A percentile compares a stretch with the other conserved stretches of the same genome.
Conservation (phyloP, 2,797 vertebrate species). For the Megalops cyprinoides region DNA sequence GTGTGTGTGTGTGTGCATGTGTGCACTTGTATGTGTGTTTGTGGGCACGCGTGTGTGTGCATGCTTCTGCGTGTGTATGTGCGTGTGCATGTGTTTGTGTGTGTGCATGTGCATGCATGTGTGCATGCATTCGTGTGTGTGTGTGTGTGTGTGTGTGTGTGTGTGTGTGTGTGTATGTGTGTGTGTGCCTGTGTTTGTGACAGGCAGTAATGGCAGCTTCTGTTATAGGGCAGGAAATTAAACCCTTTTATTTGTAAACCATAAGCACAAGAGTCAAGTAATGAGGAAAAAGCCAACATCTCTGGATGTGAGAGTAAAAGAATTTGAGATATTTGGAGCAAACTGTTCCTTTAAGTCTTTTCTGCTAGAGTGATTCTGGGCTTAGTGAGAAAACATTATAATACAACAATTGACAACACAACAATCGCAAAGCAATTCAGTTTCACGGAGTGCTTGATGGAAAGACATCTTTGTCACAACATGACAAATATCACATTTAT, state of each 20-base stretch:
- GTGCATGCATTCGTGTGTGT: constrained; percentile 21
- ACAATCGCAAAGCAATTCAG: background rate
- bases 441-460: background rate
- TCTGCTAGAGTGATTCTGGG: too few species aligned
- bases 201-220: background rate
- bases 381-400: background rate
- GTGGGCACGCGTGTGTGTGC: constrained; percentile 22
- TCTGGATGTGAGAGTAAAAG: background rate
- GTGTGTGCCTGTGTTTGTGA: constrained; percentile 16
- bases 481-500: background rate
- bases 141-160: constrained; percentile 29
- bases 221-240: background rate
- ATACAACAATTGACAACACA: background rate
- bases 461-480: constrained; percentile 3
- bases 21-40: constrained; percentile 13
- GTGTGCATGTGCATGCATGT: background rate
- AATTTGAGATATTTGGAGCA: background rate
- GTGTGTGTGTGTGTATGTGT: background rate
- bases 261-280: background rate
- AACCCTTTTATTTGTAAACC: background rate
- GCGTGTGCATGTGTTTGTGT: background rate
- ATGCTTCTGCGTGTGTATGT: constrained; percentile 16
- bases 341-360: background rate
- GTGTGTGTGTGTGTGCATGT: constrained; percentile 18
- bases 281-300: background rate